phyloP scores from a whole-genome alignment of 2,797 vertebrate genomes.

The Parauchenoglanis ngamensis region DNA sequence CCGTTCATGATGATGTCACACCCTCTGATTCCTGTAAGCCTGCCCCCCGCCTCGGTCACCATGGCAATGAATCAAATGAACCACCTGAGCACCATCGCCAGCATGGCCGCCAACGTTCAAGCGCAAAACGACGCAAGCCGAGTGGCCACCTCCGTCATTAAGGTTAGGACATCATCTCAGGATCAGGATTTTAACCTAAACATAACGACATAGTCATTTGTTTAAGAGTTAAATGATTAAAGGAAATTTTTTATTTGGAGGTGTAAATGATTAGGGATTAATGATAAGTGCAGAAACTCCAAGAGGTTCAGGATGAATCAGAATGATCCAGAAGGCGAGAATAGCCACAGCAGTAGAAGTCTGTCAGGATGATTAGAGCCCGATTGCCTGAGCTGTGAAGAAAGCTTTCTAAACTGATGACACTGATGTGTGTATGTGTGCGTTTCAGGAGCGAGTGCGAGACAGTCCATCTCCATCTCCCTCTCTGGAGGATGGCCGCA shows the following conservation, averaged over 20 bases:
- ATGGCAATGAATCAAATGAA: slow-evolving; percentile 99
- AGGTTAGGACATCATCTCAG: slow-evolving; percentile 72
- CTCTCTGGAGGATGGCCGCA: slow-evolving; percentile 91
- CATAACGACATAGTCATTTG: not conserved
- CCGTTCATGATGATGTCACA: slow-evolving; percentile 99
- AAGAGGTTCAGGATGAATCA: slow-evolving; percentile 1
- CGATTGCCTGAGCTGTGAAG: slow-evolving; percentile 15
- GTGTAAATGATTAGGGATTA: not conserved
- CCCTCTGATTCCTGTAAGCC: slow-evolving; percentile 95
- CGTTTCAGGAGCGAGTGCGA: slow-evolving; percentile 84
- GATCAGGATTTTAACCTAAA: not conserved
- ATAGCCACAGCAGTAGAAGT: not conserved
- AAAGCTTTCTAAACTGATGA: not conserved
- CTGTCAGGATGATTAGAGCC: slow-evolving; percentile 24
- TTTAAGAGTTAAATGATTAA: not conserved
- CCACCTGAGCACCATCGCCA: slow-evolving; percentile 94
- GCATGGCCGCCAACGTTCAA: slow-evolving; percentile 92
- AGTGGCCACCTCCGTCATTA: slow-evolving; percentile 93
- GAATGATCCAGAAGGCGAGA: slow-evolving; percentile 1
- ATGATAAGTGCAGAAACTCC: not conserved
- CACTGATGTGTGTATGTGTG: slow-evolving; percentile 10
- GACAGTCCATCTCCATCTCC: slow-evolving; percentile 94
- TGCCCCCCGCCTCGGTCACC: slow-evolving; percentile 96
- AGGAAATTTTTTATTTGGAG: not conserved
- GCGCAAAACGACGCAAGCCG: slow-evolving; percentile 80